A percentile compares a stretch with the other conserved stretches of the same genome.
Conservation (phyloP, 2,888 invertebrate genomes). For the Cephus nigrinus region DNA sequence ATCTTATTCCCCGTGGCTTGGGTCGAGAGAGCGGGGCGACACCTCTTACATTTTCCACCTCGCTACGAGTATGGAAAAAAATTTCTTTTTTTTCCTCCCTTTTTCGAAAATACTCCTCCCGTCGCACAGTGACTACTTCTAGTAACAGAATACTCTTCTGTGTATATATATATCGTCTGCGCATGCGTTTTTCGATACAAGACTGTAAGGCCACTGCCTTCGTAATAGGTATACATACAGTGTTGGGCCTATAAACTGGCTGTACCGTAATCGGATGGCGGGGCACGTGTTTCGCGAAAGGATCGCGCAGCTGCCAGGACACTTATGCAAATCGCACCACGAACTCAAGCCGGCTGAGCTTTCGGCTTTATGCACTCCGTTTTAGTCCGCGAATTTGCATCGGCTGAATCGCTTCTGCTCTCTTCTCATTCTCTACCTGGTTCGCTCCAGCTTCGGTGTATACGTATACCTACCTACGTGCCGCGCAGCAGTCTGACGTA, state of each 20-base stretch:
- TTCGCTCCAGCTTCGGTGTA: neutral
- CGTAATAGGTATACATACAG: neutral
- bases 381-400: slow-evolving; percentile 61
- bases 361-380: slow-evolving; percentile 57
- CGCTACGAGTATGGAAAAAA: neutral
- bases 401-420: slow-evolving; percentile 48
- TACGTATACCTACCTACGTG: slow-evolving; percentile 8
- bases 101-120: neutral
- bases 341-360: slow-evolving; percentile 53
- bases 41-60: slow-evolving; percentile 5
- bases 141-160: neutral
- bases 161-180: neutral
- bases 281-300: slow-evolving; percentile 57
- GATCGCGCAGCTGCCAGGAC: slow-evolving; percentile 58
- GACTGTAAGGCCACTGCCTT: neutral
- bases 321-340: slow-evolving; percentile 61
- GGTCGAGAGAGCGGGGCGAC: slow-evolving; percentile 14
- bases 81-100: neutral
- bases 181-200: neutral
- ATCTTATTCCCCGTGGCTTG: slow-evolving; percentile 39
- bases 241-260: neutral
- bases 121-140: neutral
- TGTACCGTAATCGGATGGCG: slow-evolving; percentile 49
- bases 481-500: slow-evolving; percentile 22
- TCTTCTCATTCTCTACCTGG: slow-evolving; percentile 15